phyloP scores from a whole-genome alignment of 2,113 vertebrate species.

The Maccullochella peelii region DNA sequence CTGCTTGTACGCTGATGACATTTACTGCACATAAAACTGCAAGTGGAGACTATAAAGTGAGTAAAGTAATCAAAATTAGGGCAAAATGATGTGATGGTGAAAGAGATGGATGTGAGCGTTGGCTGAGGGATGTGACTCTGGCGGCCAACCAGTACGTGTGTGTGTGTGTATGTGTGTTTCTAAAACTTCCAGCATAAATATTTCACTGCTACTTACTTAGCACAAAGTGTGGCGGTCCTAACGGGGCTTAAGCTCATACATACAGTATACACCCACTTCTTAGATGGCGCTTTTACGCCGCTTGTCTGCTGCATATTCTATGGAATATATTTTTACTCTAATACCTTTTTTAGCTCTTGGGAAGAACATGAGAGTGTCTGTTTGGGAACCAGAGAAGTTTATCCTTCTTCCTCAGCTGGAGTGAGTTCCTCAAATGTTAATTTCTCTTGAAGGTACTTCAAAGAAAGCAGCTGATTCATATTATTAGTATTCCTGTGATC shows the following conservation, averaged over 20 bases:
- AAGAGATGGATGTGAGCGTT: slow-evolving; percentile 31
- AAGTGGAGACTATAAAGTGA: slow-evolving; percentile 16
- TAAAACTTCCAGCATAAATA: slow-evolving; percentile 62
- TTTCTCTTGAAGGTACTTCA: slow-evolving; percentile 10
- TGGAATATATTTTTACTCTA: slow-evolving; percentile 51
- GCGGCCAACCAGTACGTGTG: not conserved
- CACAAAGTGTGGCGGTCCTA: slow-evolving; percentile 21
- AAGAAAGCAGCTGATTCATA: slow-evolving; percentile 1
- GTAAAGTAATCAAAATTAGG: slow-evolving; percentile 47
- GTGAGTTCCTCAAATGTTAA: not conserved
- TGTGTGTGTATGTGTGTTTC: slow-evolving; percentile 18
- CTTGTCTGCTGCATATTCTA: slow-evolving; percentile 57
- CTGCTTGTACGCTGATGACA: slow-evolving; percentile 22
- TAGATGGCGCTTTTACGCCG: slow-evolving; percentile 52
- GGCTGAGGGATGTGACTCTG: slow-evolving; percentile 14
- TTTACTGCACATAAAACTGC: slow-evolving; percentile 43
- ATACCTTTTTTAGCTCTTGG: slow-evolving; percentile 20
- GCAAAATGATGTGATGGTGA: slow-evolving; percentile 34
- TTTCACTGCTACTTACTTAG: slow-evolving; percentile 68
- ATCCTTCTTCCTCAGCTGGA: not conserved
- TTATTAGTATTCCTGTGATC: not conserved
- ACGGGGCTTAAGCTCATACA: slow-evolving; percentile 39
- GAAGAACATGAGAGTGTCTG: slow-evolving; percentile 24
- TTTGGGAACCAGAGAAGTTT: not conserved
- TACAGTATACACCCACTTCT: slow-evolving; percentile 20